Evolutionary conservation across 2,797 vertebrate genomes (phyloP), one percentile per base, ranked within the genome.

Genomic region (Catostomus latipinnis): DNA sequence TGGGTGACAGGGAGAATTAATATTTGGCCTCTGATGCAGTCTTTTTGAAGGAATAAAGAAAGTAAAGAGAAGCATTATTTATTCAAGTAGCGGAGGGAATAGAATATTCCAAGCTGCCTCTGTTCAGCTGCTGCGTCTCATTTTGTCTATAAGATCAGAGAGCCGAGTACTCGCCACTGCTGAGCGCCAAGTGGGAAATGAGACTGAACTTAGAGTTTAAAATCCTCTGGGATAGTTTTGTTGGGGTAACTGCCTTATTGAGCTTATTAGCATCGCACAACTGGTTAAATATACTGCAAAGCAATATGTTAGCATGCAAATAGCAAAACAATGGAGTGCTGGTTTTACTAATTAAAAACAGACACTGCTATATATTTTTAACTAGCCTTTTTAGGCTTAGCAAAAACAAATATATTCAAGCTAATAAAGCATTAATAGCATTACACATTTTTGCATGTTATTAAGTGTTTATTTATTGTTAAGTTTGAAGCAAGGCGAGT

Each of bases 1-100:
- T 49, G 85, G 78, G 77, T 92, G 92, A 93, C 89, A 90, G 89
- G 87, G 88, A 92, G 91, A 94, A 94, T 94, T 93, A 93, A 93
- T 94, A 93, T 94, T 92, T 93, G 93, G 91, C 93, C 92, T 94
- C 93, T 94, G 93, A 94, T 94, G 93, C 93, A 91, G 92, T 94
- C 91, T 92, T 94, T 94, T 93, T 94, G 90, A 93, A 93, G 91
- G 92, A 93, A 94, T 93, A 94, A 93, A 93, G 92, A 92, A 92
- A 91, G 92, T 91, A 90, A 93, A 93, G 91, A 87, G 90, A 91
- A 91, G 91, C 93, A 93, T 95, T 94, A 94, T 95, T 93, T 94
- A 93, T 94, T 94, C 92, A 90, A 92, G 91, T 90, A 93, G 93
- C 92, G 66, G 22, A 92, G 85, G 94, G 94, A 94, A 94, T 94